These are phyloP conservation scores for Enteromius argenteus DNA, from an alignment of 2,797 vertebrate genomes.

Conservation along the genomic window DNA sequence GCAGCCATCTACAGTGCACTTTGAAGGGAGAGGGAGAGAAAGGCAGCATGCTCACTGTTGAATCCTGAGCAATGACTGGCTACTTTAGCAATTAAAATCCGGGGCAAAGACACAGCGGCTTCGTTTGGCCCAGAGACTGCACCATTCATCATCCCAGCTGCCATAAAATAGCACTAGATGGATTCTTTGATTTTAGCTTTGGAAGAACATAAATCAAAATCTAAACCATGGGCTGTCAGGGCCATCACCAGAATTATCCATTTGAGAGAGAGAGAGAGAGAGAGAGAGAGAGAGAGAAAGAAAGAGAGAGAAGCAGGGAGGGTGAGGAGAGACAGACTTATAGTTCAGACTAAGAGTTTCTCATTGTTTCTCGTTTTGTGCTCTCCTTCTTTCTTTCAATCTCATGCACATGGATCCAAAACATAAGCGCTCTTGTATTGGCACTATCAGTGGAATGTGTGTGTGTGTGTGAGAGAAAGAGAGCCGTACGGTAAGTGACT, in stretches of 20 bases:
- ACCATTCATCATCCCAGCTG: constrained; percentile 99
- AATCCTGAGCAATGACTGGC: constrained; percentile 99
- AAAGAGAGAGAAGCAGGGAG: constrained; percentile 47
- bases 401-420: constrained; percentile 58
- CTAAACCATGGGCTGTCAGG: constrained; percentile 99
- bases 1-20: constrained; percentile 85
- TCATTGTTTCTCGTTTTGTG: constrained; percentile 48
- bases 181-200: constrained; percentile 99
- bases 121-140: constrained; percentile 96
- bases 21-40: constrained; percentile 69
- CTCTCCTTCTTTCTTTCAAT: constrained; percentile 56
- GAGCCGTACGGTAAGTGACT: constrained; percentile 85
- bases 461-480: constrained; percentile 44
- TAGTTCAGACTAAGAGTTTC: constrained; percentile 68
- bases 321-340: constrained; percentile 67
- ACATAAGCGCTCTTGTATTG: not conserved
- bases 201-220: constrained; percentile 99
- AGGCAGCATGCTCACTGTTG: constrained; percentile 87
- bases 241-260: constrained; percentile 99
- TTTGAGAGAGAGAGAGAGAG: constrained; percentile 86
- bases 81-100: constrained; percentile 99
- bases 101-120: constrained; percentile 98
- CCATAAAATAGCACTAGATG: constrained; percentile 99
- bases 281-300: constrained; percentile 45
- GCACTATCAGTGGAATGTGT: constrained; percentile 57